A percentile compares a stretch with the other conserved stretches of the same genome.
phyloP scores from a whole-genome alignment of 2,888 invertebrate genomes.

The Drosophila kanekoi region DNA sequence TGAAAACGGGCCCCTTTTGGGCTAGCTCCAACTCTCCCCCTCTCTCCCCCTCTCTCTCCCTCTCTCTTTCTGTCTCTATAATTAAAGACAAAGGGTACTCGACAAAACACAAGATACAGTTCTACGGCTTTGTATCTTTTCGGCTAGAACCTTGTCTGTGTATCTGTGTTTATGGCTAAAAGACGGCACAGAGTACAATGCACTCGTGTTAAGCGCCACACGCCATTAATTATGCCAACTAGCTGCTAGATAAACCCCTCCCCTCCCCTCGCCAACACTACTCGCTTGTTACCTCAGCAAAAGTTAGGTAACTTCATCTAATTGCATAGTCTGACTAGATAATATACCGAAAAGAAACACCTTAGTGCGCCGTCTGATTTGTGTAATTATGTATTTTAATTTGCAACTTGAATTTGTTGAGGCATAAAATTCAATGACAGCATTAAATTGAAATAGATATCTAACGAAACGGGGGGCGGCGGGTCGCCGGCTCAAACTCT shows the following conservation, averaged over 20 bases:
- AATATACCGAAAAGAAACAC: slow-evolving; percentile 25
- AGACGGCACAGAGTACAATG: slow-evolving; percentile 69
- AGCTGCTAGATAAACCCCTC: neutral
- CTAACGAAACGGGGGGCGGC: neutral
- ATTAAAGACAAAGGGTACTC: slow-evolving; percentile 65
- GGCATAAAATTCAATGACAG: slow-evolving; percentile 72
- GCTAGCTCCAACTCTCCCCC: neutral
- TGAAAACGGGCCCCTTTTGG: slow-evolving; percentile 39
- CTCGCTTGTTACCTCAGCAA: slow-evolving; percentile 2
- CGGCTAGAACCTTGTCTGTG: slow-evolving; percentile 51
- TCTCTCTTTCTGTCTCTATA: slow-evolving; percentile 46
- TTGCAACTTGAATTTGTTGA: slow-evolving; percentile 57
- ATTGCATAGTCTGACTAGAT: slow-evolving; percentile 24
- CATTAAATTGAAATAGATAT: slow-evolving; percentile 67
- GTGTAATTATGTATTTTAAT: slow-evolving; percentile 60
- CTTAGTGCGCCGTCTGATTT: slow-evolving; percentile 54
- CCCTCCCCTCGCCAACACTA: neutral
- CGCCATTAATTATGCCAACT: slow-evolving; percentile 76
- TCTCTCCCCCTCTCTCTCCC: no score
- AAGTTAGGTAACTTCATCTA: slow-evolving; percentile 30
- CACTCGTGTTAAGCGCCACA: slow-evolving; percentile 75
- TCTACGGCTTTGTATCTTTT: slow-evolving; percentile 26
- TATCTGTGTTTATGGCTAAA: slow-evolving; percentile 20
- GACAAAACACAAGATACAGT: slow-evolving; percentile 23
- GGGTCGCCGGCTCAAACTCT: neutral